phyloP scores from a whole-genome alignment of 2,888 invertebrate genomes.

The Trachelus iudaicus region DNA sequence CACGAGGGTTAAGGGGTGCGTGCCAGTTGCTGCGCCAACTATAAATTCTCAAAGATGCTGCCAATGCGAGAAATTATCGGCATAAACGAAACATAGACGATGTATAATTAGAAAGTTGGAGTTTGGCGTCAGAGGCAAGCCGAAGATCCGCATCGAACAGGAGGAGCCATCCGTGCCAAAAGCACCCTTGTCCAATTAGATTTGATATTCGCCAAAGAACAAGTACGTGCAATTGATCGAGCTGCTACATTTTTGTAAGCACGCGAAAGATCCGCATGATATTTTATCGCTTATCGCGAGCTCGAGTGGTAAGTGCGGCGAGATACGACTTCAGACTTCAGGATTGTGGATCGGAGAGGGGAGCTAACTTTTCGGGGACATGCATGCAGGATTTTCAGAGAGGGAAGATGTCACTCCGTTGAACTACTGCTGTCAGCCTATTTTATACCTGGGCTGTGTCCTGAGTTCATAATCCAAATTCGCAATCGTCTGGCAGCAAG shows the following conservation, averaged over 20 bases:
- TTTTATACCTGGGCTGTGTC: not conserved
- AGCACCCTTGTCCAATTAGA: constrained; percentile 49
- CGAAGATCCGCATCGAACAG: constrained; percentile 12
- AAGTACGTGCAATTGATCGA: too few relatives aligned
- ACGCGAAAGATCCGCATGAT: too few relatives aligned
- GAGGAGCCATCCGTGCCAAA: constrained; percentile 19
- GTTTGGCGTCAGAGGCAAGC: constrained; percentile 34
- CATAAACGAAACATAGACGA: constrained; percentile 55
- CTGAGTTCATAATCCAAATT: not conserved
- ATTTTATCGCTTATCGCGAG: too few relatives aligned
- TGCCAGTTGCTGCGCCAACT: not conserved
- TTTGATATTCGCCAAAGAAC: constrained; percentile 23
- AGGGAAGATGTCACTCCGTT: too few relatives aligned
- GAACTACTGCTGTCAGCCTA: not conserved
- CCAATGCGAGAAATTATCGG: constrained; percentile 59
- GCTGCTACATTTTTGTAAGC: too few relatives aligned
- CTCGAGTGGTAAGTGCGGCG: too few relatives aligned
- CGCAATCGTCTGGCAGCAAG: not conserved
- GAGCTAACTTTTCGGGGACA: too few relatives aligned
- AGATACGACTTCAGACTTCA: too few relatives aligned
- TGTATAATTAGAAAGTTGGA: constrained; percentile 59
- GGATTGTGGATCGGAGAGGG: too few relatives aligned
- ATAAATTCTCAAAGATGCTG: constrained; percentile 28
- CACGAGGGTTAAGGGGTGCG: too few relatives aligned
- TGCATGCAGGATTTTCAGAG: too few relatives aligned